These are phyloP conservation scores for Myripristis jacobus DNA, from an alignment of 2,797 vertebrate genomes.

Conservation along the genomic window DNA sequence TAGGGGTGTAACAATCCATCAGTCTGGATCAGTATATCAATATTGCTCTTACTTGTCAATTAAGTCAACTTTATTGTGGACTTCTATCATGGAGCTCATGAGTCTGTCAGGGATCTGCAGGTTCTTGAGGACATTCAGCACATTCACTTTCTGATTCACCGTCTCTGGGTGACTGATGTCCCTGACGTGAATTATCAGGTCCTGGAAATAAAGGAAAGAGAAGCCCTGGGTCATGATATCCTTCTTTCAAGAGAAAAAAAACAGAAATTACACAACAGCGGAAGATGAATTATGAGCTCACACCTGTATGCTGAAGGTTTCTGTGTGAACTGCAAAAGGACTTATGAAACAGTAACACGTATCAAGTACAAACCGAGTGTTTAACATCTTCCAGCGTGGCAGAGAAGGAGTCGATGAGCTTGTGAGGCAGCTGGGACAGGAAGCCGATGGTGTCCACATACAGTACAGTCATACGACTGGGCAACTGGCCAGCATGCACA, in stretches of 20 bases:
- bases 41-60: conserved; percentile 84
- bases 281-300: neutral
- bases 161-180: conserved; percentile 94
- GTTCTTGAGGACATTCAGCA: conserved; percentile 87
- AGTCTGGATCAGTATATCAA: too few relatives aligned
- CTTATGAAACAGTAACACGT: too few relatives aligned
- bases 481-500: conserved; percentile 89
- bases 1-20: too few relatives aligned
- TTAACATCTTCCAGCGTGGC: conserved; percentile 93
- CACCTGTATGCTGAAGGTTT: neutral
- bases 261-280: neutral
- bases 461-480: conserved; percentile 86
- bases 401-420: conserved; percentile 92
- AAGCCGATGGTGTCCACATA: conserved; percentile 96
- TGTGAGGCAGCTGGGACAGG: conserved; percentile 93
- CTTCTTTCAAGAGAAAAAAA: neutral
- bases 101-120: conserved; percentile 86
- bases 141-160: conserved; percentile 89
- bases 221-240: neutral
- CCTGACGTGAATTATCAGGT: conserved; percentile 92
- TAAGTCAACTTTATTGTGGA: conserved; percentile 95
- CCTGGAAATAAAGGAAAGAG: conserved; percentile 74
- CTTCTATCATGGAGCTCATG: conserved; percentile 88
- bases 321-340: too few relatives aligned
- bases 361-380: conserved; percentile 83